These are phyloP conservation scores for Pheosia tremula DNA, from an alignment of 2,888 invertebrate species.

Conservation along the genomic window DNA sequence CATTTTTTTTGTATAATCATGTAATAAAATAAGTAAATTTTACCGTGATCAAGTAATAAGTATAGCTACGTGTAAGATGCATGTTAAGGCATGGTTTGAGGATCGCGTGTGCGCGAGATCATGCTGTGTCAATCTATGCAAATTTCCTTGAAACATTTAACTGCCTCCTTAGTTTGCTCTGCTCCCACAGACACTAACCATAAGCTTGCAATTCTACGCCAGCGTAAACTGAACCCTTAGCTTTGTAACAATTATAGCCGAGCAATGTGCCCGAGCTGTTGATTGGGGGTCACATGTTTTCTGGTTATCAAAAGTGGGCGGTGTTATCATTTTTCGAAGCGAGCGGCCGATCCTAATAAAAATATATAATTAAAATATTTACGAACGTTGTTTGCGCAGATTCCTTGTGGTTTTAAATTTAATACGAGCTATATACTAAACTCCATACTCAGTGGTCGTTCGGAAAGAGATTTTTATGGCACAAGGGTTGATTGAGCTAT, in stretches of 20 bases:
- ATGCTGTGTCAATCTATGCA: constrained; percentile 81
- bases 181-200: constrained; percentile 64
- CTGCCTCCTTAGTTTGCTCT: constrained; percentile 68
- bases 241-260: constrained; percentile 36
- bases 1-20: too few relatives aligned
- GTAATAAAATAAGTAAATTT: too few relatives aligned
- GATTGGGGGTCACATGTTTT: constrained; percentile 46
- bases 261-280: constrained; percentile 37
- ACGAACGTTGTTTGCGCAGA: not conserved
- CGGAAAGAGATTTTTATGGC: constrained; percentile 2
- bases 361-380: not conserved
- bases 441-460: not conserved
- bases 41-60: constrained; percentile 40
- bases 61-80: constrained; percentile 48
- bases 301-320: constrained; percentile 52
- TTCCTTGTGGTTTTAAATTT: too few relatives aligned
- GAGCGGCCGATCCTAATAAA: constrained; percentile 20
- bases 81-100: constrained; percentile 45
- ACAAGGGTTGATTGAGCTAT: constrained; percentile 39
- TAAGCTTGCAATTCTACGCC: constrained; percentile 58
- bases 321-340: constrained; percentile 41
- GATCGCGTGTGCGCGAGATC: constrained; percentile 69
- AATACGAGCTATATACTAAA: too few relatives aligned
- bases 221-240: constrained; percentile 50
- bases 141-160: constrained; percentile 82